Conservation (phyloP, 2,797 vertebrate species). For the Cuculus canorus region DNA sequence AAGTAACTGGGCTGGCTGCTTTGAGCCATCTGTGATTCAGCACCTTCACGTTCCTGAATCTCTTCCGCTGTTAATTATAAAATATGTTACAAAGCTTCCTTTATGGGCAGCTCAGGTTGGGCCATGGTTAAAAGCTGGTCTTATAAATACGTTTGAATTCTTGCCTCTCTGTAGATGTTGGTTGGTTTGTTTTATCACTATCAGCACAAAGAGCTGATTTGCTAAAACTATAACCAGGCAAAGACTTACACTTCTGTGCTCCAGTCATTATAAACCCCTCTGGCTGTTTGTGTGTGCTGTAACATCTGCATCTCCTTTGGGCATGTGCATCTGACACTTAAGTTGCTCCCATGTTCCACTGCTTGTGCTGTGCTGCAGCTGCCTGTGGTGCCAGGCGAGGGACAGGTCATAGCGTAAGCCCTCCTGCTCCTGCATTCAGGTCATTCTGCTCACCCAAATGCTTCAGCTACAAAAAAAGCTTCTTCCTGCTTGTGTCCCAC, state of each 20-base stretch:
- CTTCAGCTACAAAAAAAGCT: neutral
- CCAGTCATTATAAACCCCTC: fast-evolving
- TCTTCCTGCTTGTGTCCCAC: neutral
- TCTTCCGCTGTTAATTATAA: neutral
- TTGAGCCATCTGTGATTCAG: too few relatives aligned
- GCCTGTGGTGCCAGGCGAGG: neutral
- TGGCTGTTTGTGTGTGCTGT: neutral
- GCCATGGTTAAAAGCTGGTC: neutral
- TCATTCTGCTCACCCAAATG: neutral
- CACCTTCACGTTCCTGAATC: neutral
- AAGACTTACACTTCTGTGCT: neutral
- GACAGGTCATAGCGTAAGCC: too few relatives aligned
- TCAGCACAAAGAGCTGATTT: neutral
- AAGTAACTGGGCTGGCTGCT: neutral
- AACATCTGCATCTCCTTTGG: neutral
- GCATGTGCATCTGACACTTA: neutral
- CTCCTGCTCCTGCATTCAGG: neutral
- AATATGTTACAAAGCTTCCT: neutral
- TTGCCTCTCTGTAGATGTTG: neutral
- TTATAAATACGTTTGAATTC: neutral
- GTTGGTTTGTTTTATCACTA: neutral
- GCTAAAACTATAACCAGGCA: neutral
- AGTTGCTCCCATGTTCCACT: neutral
- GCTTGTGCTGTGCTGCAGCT: neutral
- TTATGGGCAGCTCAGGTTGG: neutral